Conservation (phyloP, 2,797 vertebrate species). For the Neosalanx taihuensis region DNA sequence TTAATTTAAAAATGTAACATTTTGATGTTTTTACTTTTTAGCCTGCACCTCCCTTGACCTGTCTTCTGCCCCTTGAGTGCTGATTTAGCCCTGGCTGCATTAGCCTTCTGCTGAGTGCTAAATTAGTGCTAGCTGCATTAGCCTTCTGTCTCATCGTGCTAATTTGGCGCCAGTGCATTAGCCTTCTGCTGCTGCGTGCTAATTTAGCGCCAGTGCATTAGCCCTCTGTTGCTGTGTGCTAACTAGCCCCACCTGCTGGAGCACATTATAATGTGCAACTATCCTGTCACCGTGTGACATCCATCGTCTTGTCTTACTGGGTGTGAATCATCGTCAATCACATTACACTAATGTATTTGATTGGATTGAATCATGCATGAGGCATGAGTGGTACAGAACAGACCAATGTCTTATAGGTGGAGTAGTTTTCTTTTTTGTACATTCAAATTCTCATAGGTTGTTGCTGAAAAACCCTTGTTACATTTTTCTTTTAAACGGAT, state of each 20-base stretch:
- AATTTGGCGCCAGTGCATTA: no score
- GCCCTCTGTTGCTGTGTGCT: slow-evolving; percentile 58
- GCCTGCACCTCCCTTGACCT: no score
- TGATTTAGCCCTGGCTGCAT: no score
- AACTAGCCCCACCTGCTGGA: slow-evolving; percentile 59
- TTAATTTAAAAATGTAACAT: neutral
- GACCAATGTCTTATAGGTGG: slow-evolving; percentile 32
- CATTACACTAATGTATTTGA: slow-evolving; percentile 60
- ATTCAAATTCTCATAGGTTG: slow-evolving; percentile 31
- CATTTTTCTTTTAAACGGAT: slow-evolving; percentile 26
- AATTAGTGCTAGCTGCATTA: no score
- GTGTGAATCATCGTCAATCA: slow-evolving; percentile 71
- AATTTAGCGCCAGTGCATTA: slow-evolving; percentile 77
- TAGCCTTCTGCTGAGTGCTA: no score
- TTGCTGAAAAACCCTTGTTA: slow-evolving; percentile 40
- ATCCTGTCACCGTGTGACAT: slow-evolving; percentile 96
- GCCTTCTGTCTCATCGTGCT: no score
- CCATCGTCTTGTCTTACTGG: slow-evolving; percentile 66
- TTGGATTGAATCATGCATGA: slow-evolving; percentile 74
- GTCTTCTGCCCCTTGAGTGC: no score
- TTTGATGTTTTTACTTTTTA: slow-evolving; percentile 10
- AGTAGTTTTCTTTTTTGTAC: slow-evolving; percentile 46
- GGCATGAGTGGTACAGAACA: slow-evolving; percentile 55
- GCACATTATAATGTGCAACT: slow-evolving; percentile 69
- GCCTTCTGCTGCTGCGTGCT: slow-evolving; percentile 42